Evolutionary conservation across 2,797 vertebrate species (phyloP).

Genomic region (Scleropages formosus): DNA sequence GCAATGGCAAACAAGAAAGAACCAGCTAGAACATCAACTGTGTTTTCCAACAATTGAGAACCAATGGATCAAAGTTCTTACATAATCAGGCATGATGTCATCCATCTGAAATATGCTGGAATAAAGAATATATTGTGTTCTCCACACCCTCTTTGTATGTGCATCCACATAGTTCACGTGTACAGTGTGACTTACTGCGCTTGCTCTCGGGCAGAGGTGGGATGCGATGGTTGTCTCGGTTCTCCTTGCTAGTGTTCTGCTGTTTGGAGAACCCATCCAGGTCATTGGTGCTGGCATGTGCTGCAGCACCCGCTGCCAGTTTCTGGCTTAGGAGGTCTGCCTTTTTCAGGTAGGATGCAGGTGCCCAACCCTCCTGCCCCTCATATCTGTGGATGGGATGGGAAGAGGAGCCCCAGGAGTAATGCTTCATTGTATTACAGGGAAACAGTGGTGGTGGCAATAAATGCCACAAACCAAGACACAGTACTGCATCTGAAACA

Average conservation of each 20-base stretch:
- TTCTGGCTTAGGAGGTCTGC: conserved; percentile 77
- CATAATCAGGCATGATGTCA: too few species aligned
- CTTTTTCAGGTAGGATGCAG: conserved; percentile 94
- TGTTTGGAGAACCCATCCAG: conserved; percentile 81
- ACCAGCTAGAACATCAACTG: too few species aligned
- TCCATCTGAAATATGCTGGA: too few species aligned
- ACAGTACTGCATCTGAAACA: too few species aligned
- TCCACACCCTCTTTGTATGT: too few species aligned
- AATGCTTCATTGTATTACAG: neutral
- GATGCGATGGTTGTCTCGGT: conserved; percentile 68
- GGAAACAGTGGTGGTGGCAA: neutral
- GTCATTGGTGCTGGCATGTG: conserved; percentile 79
- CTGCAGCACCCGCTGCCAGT: conserved; percentile 69
- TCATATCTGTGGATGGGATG: conserved; percentile 79
- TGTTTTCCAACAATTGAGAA: too few species aligned
- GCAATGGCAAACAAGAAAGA: too few species aligned
- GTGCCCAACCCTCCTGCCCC: conserved; percentile 95
- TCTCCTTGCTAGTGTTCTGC: conserved; percentile 60
- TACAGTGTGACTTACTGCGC: conserved; percentile 44
- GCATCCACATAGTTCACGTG: too few species aligned
- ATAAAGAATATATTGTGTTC: too few species aligned
- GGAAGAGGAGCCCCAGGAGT: too few species aligned
- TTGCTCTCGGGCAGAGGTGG: conserved; percentile 64
- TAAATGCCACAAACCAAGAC: too few species aligned
- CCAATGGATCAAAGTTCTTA: too few species aligned